Evolutionary conservation across 2,797 vertebrate species (phyloP).

Genomic region (Lepus townsendii): DNA sequence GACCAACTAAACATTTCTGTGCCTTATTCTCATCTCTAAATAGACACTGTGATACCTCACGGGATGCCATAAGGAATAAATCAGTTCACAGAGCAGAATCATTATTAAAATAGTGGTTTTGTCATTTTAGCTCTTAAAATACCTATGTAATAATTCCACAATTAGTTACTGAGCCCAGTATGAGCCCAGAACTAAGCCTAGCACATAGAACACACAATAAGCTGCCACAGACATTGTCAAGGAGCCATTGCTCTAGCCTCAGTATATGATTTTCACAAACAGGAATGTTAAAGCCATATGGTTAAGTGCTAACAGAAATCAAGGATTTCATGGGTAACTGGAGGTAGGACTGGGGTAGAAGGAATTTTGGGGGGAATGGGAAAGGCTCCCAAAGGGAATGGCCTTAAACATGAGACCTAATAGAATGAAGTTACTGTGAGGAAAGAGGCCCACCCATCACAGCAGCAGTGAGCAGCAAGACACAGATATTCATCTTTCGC

Average conservation of each 20-base stretch:
- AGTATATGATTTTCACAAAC: neutral
- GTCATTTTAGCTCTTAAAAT: conserved; percentile 8
- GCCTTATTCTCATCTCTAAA: neutral
- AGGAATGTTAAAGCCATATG: neutral
- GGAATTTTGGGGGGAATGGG: neutral
- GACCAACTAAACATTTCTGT: neutral
- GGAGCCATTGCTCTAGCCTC: neutral
- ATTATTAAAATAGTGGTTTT: neutral
- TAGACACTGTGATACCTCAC: neutral
- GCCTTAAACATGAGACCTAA: neutral
- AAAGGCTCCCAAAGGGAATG: neutral
- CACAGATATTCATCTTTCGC: neutral
- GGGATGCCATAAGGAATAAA: neutral
- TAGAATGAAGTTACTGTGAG: neutral
- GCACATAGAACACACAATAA: neutral
- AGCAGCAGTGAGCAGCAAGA: neutral
- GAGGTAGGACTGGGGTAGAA: neutral
- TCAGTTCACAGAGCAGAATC: neutral
- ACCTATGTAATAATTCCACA: neutral
- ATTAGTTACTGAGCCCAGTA: neutral
- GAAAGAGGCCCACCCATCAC: neutral
- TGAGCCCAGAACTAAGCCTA: neutral
- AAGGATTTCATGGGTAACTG: neutral
- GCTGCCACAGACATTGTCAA: neutral
- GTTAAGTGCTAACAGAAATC: neutral